Evolutionary conservation across 2,113 vertebrate genomes (phyloP), one percentile per base, ranked within the genome.

Genomic region (Lucifuga dentata): DNA sequence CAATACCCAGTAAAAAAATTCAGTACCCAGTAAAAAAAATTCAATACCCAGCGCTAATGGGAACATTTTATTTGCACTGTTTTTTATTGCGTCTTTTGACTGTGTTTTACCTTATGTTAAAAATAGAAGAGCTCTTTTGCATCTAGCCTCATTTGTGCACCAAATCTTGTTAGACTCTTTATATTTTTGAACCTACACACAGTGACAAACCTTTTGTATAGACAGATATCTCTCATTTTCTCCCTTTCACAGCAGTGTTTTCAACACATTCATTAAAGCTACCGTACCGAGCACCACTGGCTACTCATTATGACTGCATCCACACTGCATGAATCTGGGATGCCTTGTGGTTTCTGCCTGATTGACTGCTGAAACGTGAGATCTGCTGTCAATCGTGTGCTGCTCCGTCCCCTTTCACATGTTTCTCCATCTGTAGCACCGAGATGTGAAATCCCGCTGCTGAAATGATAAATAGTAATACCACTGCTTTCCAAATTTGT

Each of bases 311-410:
- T 5, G 19, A 39, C 65, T 71, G 76, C 53, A 68, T 26, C 52
- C 29, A 24, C 52, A 7, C 73, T 16, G 49, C 35, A 13, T 48
- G 59, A 59, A 45, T 41, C 51, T 4, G 1, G 3, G 19, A 39
- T 12, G 20, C 55, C 73, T 43, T 67, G 72, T 60, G 68, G 39
- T 70, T 74, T 69, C 40, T 43, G 57, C 61, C 64, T 62, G n/a
- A 51, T 29, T 58, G 61, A 65, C 8, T 35, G 44, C 32, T 61
- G 53, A 60, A 56, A 68, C 63, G 53, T 57, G 23, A 43, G 49
- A 26, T 17, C 7, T 38, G 49, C 60, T 78, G 74, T 70, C 83
- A 81, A 15, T 79, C 68, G 7, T 39, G n/a, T 40, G 13, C 13
- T 40, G 2, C 38, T 15, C 13, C 2, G 15, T 74, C 33, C 17